Conservation (phyloP, 2,797 vertebrate species). For the Austrolebias charrua region DNA sequence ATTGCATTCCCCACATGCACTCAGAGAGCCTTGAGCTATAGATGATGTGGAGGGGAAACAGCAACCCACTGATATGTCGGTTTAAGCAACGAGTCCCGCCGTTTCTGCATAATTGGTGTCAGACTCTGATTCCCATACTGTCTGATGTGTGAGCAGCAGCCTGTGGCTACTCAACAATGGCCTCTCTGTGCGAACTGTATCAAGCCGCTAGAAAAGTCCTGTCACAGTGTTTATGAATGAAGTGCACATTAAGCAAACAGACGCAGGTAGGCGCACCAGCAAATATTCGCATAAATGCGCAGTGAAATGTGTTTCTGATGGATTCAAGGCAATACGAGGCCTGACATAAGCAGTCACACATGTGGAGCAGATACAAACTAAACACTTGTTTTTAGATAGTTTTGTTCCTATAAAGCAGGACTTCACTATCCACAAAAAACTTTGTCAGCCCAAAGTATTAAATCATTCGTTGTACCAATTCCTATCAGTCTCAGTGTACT, state of each 20-base stretch:
- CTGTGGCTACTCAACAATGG: constrained; percentile 55
- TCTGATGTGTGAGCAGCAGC: constrained; percentile 65
- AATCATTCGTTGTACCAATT: too few relatives aligned
- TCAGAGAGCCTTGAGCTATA: constrained; percentile 46
- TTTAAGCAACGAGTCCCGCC: constrained; percentile 65
- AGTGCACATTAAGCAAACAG: constrained; percentile 43
- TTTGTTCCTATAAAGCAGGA: constrained; percentile 12
- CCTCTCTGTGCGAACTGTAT: constrained; percentile 51
- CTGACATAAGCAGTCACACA: neutral
- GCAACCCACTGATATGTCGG: constrained; percentile 56
- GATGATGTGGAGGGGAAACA: constrained; percentile 59
- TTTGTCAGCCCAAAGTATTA: too few relatives aligned
- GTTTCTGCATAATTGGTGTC: constrained; percentile 77
- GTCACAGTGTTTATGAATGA: constrained; percentile 40
- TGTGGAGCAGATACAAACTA: constrained; percentile 2
- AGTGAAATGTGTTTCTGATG: constrained; percentile 32
- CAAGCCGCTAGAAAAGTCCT: constrained; percentile 60
- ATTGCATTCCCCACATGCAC: constrained; percentile 24
- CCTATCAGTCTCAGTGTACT: neutral
- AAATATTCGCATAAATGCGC: constrained; percentile 27
- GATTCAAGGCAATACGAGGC: constrained; percentile 12
- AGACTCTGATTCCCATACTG: constrained; percentile 63
- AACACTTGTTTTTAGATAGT: neutral
- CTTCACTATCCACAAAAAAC: neutral
- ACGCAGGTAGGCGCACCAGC: constrained; percentile 34